Evolutionary conservation across 2,113 vertebrate species (phyloP), one percentile per base, ranked within the genome.

Genomic region (Pampusana beccarii): DNA sequence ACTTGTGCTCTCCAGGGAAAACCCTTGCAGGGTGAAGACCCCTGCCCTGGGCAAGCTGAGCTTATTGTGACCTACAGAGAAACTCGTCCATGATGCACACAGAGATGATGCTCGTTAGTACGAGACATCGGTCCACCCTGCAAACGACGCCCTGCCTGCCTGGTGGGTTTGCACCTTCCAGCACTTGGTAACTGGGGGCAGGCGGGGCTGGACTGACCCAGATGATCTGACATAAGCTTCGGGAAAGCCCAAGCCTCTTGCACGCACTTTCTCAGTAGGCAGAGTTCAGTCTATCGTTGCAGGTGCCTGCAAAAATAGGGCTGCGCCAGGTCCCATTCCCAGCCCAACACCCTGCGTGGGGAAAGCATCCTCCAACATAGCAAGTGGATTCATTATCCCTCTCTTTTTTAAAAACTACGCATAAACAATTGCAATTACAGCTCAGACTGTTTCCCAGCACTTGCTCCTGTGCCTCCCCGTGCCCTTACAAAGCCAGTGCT

Each of bases 351-450:
- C 50, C 72, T 25, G 33, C 0, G 1, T 38, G 40, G 51, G 26
- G 44, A 88, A 34, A 74, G 51, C 36, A 48, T 36, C 18, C 33
- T 6, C 1, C 46, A 33, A 73, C 82, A 40, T 28, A 56, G 28
- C 2, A 0, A 36, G 23, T 28, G 36, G 44, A 77, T 82, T 85
- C 74, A 64, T 58, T 69, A 36, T 50, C 26, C 16, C 21, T n/a
- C 10, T 26, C 50, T 29, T 44, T 46, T 57, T 56, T 33, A 1
- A 16, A 65, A 31, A 25, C 0, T 0, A 67, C 36, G 33, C 72
- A 94, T 44, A 95, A 89, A 87, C 33, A 62, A 48, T 66, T 72
- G 67, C 79, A 93, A 90, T 75, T 79, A 66, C 20, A 85, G 80
- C 34, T 79, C 75, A 72, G 70, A n/a, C 50, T 57, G 67, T 94